A percentile compares a stretch with the other conserved stretches of the same genome.
These are phyloP conservation scores for Saccostrea glomerata DNA, from an alignment of 1,140 invertebrate genomes.

Conservation along the genomic window DNA sequence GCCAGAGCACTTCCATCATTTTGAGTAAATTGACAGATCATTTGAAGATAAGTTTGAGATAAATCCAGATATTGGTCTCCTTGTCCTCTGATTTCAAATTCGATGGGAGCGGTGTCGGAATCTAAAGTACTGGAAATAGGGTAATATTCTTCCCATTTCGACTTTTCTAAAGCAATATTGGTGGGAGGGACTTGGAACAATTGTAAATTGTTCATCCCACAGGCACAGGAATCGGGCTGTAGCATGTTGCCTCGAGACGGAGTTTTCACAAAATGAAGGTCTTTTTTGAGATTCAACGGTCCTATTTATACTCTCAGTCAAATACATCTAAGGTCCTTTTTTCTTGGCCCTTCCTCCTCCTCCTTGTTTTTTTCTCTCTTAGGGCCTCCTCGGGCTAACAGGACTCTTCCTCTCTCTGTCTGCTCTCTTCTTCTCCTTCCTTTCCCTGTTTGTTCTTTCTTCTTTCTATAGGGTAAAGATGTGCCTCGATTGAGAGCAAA, in stretches of 20 bases:
- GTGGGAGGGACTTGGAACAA: not conserved
- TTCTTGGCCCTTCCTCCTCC: too few species aligned
- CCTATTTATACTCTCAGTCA: too few species aligned
- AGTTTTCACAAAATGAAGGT: too few species aligned
- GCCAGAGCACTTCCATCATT: not conserved
- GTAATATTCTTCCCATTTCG: conserved; percentile 1
- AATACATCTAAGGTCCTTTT: too few species aligned
- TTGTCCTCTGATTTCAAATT: not conserved
- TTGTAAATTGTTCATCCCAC: not conserved
- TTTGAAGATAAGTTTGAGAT: not conserved
- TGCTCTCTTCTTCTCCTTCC: not conserved
- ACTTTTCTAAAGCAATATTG: not conserved
- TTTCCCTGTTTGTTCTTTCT: not conserved
- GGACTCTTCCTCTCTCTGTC: not conserved
- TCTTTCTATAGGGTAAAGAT: not conserved
- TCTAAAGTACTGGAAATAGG: conserved; percentile 4
- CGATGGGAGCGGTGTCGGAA: not conserved
- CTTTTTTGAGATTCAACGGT: too few species aligned
- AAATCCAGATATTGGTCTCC: not conserved
- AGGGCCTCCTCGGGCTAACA: too few species aligned
- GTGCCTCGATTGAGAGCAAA: not conserved
- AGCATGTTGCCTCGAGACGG: too few species aligned
- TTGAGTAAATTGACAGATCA: not conserved
- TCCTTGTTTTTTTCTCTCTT: too few species aligned
- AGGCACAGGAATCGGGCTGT: not conserved